A percentile compares a stretch with the other conserved stretches of the same genome.
These are phyloP conservation scores for Apolygus lucorum DNA, from an alignment of 1,140 invertebrate species.

Conservation along the genomic window DNA sequence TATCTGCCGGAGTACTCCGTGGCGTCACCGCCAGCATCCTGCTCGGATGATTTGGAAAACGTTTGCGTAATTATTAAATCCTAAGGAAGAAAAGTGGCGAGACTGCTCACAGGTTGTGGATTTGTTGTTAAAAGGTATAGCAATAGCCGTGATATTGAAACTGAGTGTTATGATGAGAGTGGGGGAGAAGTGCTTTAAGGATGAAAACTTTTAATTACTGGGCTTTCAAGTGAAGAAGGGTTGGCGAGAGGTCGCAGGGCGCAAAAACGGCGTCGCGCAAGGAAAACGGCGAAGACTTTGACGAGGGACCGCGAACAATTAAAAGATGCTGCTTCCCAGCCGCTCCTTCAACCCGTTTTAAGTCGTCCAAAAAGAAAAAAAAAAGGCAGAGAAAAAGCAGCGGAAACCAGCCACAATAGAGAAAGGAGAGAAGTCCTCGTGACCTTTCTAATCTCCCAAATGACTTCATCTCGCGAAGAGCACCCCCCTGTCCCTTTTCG, in stretches of 20 bases:
- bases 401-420: neutral
- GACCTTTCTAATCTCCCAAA: conserved; percentile 16
- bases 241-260: neutral
- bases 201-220: neutral
- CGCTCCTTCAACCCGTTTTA: neutral
- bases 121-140: no score
- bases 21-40: no score
- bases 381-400: no score
- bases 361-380: no score
- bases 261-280: neutral
- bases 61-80: no score
- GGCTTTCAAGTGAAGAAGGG: neutral
- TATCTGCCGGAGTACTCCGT: no score
- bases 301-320: conserved; percentile 12
- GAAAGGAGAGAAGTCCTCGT: neutral
- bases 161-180: no score
- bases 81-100: no score
- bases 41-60: no score
- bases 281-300: neutral
- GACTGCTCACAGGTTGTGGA: no score
- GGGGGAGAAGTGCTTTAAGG: neutral
- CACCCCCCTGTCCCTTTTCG: neutral
- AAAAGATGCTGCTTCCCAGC: conserved; percentile 2
- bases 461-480: conserved; percentile 14
- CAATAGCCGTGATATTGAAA: no score